phyloP scores from a whole-genome alignment of 2,888 invertebrate genomes.

The Cephus rjabovi region DNA sequence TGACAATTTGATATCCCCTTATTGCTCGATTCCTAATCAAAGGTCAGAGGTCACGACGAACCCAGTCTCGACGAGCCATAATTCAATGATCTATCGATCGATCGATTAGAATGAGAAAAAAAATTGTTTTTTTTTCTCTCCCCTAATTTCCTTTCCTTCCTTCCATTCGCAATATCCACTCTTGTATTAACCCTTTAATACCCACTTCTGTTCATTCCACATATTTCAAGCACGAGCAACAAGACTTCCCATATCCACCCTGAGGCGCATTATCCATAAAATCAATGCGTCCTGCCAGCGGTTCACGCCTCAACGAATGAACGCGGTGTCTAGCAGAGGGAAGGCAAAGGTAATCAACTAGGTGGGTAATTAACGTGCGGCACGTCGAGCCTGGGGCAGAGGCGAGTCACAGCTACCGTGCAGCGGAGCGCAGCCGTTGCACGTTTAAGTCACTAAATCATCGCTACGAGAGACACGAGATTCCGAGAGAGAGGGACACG shows the following conservation, averaged over 20 bases:
- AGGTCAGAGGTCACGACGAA: neutral
- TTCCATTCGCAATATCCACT: neutral
- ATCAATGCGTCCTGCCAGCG: constrained; percentile 5
- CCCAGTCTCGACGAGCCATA: neutral
- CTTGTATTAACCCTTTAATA: neutral
- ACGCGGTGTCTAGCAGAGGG: neutral
- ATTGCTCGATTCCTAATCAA: neutral
- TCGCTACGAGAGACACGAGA: neutral
- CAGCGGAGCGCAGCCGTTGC: neutral
- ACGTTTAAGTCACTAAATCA: neutral
- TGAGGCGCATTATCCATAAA: neutral
- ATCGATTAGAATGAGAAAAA: neutral
- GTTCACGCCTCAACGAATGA: neutral
- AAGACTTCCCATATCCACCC: neutral
- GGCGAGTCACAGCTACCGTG: constrained; percentile 13
- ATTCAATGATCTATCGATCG: neutral
- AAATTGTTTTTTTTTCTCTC: neutral
- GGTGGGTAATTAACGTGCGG: constrained; percentile 22
- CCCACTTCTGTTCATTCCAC: neutral
- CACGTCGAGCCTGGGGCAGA: constrained; percentile 19
- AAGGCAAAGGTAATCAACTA: constrained; percentile 7
- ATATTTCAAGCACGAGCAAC: neutral
- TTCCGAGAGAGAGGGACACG: neutral
- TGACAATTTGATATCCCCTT: neutral
- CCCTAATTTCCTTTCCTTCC: neutral